phyloP scores from a whole-genome alignment of 2,888 invertebrate species.

The Erebia ligea region DNA sequence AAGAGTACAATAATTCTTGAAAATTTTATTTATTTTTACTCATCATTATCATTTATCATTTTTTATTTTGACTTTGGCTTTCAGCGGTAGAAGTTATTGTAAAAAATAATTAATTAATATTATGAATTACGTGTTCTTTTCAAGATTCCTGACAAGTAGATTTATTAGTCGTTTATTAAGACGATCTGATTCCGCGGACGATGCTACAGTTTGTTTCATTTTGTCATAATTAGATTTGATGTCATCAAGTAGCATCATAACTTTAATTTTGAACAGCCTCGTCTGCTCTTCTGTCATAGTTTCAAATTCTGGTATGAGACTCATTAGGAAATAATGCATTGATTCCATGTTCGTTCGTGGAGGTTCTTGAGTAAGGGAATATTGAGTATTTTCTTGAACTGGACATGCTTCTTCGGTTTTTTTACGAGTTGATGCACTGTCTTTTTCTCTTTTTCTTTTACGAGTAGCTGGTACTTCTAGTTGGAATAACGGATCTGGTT shows the following conservation, averaged over 20 bases:
- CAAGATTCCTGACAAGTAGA: conserved; percentile 48
- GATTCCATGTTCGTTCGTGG: conserved; percentile 34
- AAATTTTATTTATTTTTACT: no score
- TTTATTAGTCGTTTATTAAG: conserved; percentile 36
- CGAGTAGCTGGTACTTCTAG: conserved; percentile 13
- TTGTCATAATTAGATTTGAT: conserved; percentile 34
- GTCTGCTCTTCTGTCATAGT: conserved; percentile 51
- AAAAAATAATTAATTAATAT: background rate
- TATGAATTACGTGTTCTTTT: conserved; percentile 27
- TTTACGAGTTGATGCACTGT: conserved; percentile 12
- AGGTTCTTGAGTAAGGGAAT: conserved; percentile 19
- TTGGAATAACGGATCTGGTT: conserved; percentile 16
- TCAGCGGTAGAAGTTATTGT: background rate
- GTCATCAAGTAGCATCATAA: conserved; percentile 43
- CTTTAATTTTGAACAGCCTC: conserved; percentile 52
- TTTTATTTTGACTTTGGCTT: no score
- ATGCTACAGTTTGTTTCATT: conserved; percentile 7
- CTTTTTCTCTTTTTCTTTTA: conserved; percentile 24
- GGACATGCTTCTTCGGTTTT: conserved; percentile 5
- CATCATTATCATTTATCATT: no score
- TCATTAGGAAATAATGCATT: conserved; percentile 50
- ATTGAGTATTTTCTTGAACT: background rate
- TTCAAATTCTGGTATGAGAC: conserved; percentile 52
- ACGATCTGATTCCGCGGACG: conserved; percentile 21
- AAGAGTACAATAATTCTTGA: no score